Evolutionary conservation across 2,888 invertebrate species (phyloP).

Genomic region (Crocallis elinguaria): DNA sequence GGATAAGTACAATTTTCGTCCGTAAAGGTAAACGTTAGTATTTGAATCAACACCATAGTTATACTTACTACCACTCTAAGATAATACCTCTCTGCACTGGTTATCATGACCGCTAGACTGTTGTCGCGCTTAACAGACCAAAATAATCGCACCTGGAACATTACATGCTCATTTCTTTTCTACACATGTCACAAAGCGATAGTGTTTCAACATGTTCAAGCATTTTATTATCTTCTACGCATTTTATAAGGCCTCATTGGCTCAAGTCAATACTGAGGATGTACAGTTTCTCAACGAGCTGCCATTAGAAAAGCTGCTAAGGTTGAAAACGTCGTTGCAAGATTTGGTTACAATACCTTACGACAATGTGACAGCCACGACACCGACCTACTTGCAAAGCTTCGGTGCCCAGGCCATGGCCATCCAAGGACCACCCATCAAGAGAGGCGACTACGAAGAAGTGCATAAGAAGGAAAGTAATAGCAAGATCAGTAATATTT

Average conservation of each 20-base stretch:
- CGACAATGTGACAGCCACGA: constrained; percentile 55
- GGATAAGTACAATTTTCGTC: background rate
- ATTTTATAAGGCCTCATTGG: constrained; percentile 41
- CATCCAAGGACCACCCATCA: constrained; percentile 63
- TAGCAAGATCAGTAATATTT: constrained; percentile 89
- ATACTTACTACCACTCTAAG: background rate
- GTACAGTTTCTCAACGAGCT: constrained; percentile 87
- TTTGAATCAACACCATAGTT: constrained; percentile 2
- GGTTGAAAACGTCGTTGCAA: constrained; percentile 80
- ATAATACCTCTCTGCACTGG: constrained; percentile 42
- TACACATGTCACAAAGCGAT: constrained; percentile 46
- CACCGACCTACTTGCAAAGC: constrained; percentile 55
- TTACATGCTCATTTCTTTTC: constrained; percentile 23
- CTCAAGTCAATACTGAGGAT: constrained; percentile 59
- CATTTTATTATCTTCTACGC: constrained; percentile 43
- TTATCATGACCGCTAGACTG: constrained; percentile 55
- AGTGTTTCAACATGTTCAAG: constrained; percentile 54
- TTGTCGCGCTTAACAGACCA: constrained; percentile 70
- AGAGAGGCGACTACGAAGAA: constrained; percentile 78
- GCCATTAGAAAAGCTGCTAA: constrained; percentile 88
- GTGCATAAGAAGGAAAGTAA: constrained; percentile 76
- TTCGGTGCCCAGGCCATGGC: constrained; percentile 78
- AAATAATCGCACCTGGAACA: constrained; percentile 51
- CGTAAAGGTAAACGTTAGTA: too few relatives aligned
- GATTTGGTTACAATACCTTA: constrained; percentile 57